Percentiles rank a stretch among this genome's conserved stretches.
These are phyloP conservation scores for Halictus rubicundus DNA, from an alignment of 1,140 invertebrate species.

Conservation along the genomic window DNA sequence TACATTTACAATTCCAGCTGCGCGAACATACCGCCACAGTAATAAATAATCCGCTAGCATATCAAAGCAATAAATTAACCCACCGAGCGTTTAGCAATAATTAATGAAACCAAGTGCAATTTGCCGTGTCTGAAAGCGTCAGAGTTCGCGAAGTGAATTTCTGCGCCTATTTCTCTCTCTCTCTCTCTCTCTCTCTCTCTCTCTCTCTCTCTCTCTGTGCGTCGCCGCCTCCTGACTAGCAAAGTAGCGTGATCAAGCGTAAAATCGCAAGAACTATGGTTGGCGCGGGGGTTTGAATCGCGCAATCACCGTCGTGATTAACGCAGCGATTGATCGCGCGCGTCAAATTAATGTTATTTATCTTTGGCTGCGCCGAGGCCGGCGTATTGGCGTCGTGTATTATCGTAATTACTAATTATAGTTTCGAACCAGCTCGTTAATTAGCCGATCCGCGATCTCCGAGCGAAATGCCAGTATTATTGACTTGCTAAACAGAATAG, in stretches of 20 bases:
- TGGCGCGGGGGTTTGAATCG: slow-evolving; percentile 9
- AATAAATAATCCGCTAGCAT: too few species aligned
- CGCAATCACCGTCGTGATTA: slow-evolving; percentile 51
- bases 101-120: too few species aligned
- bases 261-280: slow-evolving; percentile 3
- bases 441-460: slow-evolving; percentile 44
- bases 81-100: too few species aligned
- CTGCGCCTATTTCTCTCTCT: too few species aligned
- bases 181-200: too few species aligned
- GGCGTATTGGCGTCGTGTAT: slow-evolving; percentile 47
- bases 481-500: slow-evolving; percentile 65
- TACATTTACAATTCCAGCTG: too few species aligned
- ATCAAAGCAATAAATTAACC: too few species aligned
- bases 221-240: neutral
- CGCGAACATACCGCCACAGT: too few species aligned
- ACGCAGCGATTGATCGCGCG: slow-evolving; percentile 33
- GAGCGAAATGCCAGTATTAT: slow-evolving; percentile 59
- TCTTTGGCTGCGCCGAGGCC: slow-evolving; percentile 44
- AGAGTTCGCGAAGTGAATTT: too few species aligned
- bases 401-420: slow-evolving; percentile 67
- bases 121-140: too few species aligned
- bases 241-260: neutral
- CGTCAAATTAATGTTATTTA: slow-evolving; percentile 64
- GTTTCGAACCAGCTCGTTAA: slow-evolving; percentile 62
- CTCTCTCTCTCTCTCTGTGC: too few species aligned